These are phyloP conservation scores for Beaufortia kweichowensis DNA, from an alignment of 2,113 vertebrate genomes.

Conservation along the genomic window DNA sequence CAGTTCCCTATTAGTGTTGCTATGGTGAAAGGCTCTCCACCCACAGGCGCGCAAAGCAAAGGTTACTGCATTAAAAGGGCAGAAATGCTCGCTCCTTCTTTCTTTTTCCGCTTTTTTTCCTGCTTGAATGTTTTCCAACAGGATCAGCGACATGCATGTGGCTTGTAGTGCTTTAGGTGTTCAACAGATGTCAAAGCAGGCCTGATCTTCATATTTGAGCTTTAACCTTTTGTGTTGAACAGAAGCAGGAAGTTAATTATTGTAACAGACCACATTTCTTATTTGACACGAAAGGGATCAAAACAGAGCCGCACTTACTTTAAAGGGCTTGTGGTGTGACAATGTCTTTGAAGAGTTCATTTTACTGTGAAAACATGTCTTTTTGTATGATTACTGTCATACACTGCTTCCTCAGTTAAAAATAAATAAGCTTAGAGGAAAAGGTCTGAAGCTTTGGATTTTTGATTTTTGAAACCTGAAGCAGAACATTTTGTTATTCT, in stretches of 20 bases:
- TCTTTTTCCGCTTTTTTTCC: not conserved
- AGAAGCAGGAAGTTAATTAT: not conserved
- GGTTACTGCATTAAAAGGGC: constrained; percentile 41
- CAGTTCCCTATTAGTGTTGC: constrained; percentile 41
- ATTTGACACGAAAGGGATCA: too few species aligned
- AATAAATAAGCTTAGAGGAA: too few species aligned
- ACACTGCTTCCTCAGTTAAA: too few species aligned
- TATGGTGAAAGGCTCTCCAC: constrained; percentile 39
- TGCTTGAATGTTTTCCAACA: constrained; percentile 11
- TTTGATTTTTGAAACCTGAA: too few species aligned
- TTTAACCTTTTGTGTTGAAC: not conserved
- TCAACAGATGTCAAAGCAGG: not conserved
- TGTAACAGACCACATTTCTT: not conserved
- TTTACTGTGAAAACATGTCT: too few species aligned
- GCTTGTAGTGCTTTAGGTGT: not conserved
- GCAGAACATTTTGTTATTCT: too few species aligned
- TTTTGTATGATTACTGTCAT: too few species aligned
- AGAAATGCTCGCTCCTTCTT: not conserved
- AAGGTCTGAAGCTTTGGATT: too few species aligned
- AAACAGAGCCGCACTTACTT: too few species aligned
- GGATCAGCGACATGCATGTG: not conserved
- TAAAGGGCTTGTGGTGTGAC: too few species aligned
- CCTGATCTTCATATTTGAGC: not conserved
- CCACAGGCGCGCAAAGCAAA: constrained; percentile 44
- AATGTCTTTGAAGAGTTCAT: too few species aligned